Base-by-base conservation (phyloP, 1,140 invertebrate genomes). In the Drosophila subpulchrella region DNA sequence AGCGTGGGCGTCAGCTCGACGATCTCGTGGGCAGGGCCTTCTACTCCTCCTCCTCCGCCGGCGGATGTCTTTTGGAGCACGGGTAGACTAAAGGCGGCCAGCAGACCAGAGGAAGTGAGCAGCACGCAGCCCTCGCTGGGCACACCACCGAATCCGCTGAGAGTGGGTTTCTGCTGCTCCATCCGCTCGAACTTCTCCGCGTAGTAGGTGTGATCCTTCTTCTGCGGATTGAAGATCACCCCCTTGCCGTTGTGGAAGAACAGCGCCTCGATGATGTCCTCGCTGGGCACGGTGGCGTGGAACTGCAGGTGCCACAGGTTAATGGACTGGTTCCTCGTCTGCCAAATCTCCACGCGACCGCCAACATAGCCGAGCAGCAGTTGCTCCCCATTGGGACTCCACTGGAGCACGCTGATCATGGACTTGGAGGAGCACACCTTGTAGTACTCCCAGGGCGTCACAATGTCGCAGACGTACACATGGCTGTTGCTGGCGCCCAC, bases 161-260 rank as follows among this genome's bases (percentile, higher is more conserved):
- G 94, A 0, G 97, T 97, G 48, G 97, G 96, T 11, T 36, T 53
- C 32, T 95, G 94, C 85, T 96, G 96, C 57, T 95, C 94, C 12
- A 96, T 89, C 86, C 96, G 93, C 78, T 95, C 95, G 88, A 98
- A 98, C 92, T 98, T 98, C 42, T 98, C 98, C 55, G 94, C 95
- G 90, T 98, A 98, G 10, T 95, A 94, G 4, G 94, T 92, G 74
- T 94, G 95, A 73, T 98, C 97, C 1, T 92, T 90, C 81, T 97
- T 97, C 91, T 97, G 97, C 6, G 94, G 91, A 27, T 95, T 94
- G 8, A 93, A 88, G 5, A 92, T 62, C 0, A 94, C 73, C 17
- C 96, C 96, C 74, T 96, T 95, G 0, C 97, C 97, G 91, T 96
- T 96, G 92, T 97, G 96, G 92, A 97, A 98, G 93, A 97, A 98